Base-by-base conservation (phyloP, 2,888 invertebrate species). In the Steinernema hermaphroditum region DNA sequence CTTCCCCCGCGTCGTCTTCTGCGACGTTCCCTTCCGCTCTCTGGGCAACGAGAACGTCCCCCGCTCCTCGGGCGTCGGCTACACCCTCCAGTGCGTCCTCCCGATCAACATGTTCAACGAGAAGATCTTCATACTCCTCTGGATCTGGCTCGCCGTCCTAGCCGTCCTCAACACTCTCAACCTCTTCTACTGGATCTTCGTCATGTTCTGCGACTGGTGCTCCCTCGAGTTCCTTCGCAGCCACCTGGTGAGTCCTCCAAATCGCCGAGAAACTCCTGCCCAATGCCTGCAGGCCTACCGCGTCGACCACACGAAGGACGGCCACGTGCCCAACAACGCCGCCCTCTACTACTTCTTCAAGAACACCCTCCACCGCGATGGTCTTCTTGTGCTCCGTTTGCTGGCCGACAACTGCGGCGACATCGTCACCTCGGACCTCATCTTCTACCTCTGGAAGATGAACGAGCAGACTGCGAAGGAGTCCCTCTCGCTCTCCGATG, bases 111-210 rank as follows among this genome's bases (percentile, higher is more conserved):
- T 77, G 83, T 83, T 86, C 82, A 84, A 83, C 80, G 86, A 86
- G 77, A 86, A 86, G 78, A 81, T 86, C 75, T 86, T 81, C 80
- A 76, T 86, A 72, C 83, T 84, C 79, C 69, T 86, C 41, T 86
- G 86, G 86, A 85, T 85, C 79, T 86, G 84, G 84, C 78, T 85
- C 69, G 74, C 76, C 6, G 43, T 80, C 19, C 74, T 86, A 27
- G 44, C 78, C 29, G 54, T 80, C 37, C 29, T 83, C 50, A 83
- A 83, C 46, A 29, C 75, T 16, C 9, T 76, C 54, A 81, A 83
- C 46, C 73, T 82, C 29, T 29, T 81, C 69, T 57, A 72, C 19
- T 85, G 85, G 85, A 43, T 80, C 9, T 14, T 50, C 32, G 62
- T 49, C 41, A 62, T 9, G 16, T 62, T 27, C 62, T 37, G 19